A percentile compares a stretch with the other conserved stretches of the same genome.
phyloP scores from a whole-genome alignment of 2,113 vertebrate species.

The Phyllopteryx taeniolatus region DNA sequence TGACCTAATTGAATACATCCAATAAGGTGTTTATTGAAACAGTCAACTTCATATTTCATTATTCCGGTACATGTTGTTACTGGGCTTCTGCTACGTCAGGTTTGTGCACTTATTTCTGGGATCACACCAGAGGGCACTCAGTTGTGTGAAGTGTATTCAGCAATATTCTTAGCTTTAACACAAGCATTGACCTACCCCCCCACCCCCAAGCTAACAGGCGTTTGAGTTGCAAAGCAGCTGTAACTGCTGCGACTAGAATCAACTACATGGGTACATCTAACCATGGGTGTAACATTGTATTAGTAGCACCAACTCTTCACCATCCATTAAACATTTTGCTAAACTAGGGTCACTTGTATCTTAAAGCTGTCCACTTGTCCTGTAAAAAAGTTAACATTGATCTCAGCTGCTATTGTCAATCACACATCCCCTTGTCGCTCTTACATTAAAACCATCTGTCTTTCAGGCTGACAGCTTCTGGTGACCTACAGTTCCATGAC shows the following conservation, averaged over 20 bases:
- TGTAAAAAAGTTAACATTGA: conserved; percentile 36
- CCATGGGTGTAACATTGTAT: not conserved
- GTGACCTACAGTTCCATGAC: conserved; percentile 40
- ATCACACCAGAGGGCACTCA: not conserved
- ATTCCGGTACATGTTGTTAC: not conserved
- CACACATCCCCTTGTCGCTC: not conserved
- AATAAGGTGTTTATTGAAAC: not conserved
- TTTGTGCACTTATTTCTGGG: not conserved
- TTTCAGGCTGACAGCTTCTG: conserved; percentile 44
- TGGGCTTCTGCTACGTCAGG: not conserved
- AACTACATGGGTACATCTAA: not conserved
- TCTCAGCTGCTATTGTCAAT: conserved; percentile 53
- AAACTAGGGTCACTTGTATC: conserved; percentile 10
- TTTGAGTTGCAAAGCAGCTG: conserved; percentile 2
- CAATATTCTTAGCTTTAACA: not conserved
- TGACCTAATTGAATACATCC: conserved; percentile 1
- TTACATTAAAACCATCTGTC: not conserved
- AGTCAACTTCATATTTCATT: not conserved
- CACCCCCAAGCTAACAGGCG: not conserved
- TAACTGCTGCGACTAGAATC: not conserved
- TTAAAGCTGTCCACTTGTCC: conserved; percentile 8
- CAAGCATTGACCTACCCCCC: not conserved
- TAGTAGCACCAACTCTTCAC: not conserved
- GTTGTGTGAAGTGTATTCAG: not conserved
- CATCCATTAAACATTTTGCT: not conserved